phyloP scores from a whole-genome alignment of 1,140 invertebrate species.

The Monomorium pharaonis region DNA sequence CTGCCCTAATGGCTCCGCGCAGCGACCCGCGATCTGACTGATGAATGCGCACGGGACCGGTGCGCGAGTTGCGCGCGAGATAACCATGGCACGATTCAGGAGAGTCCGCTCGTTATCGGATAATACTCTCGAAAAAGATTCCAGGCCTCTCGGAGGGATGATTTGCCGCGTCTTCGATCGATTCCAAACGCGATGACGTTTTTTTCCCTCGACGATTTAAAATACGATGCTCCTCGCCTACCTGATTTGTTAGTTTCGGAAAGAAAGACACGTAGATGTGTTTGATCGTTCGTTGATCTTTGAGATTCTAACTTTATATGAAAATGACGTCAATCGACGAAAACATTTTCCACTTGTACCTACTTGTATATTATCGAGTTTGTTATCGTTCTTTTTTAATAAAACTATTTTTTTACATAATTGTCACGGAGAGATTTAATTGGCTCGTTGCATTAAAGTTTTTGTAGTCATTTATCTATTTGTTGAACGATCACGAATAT shows the following conservation, averaged over 20 bases:
- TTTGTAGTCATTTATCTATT: not conserved
- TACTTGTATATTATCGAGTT: not conserved
- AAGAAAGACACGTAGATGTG: constrained; percentile 49
- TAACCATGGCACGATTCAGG: constrained; percentile 63
- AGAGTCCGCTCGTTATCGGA: constrained; percentile 66
- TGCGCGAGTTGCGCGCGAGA: constrained; percentile 50
- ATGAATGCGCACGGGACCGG: constrained; percentile 74
- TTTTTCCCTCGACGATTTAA: no score
- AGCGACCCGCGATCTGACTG: constrained; percentile 74
- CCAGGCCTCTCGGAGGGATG: not conserved
- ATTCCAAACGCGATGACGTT: constrained; percentile 1
- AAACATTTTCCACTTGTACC: not conserved
- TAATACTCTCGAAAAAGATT: constrained; percentile 47
- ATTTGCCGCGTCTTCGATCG: not conserved
- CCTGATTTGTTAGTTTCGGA: constrained; percentile 64
- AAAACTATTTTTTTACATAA: not conserved
- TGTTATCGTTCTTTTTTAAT: not conserved
- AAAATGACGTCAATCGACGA: constrained; percentile 64
- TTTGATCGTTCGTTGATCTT: constrained; percentile 11
- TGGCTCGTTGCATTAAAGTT: not conserved
- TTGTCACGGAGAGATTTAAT: not conserved
- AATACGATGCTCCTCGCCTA: no score
- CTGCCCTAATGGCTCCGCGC: constrained; percentile 79
- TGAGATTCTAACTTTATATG: constrained; percentile 35
- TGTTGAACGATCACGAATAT: not conserved